These are phyloP conservation scores for Liolophura sinensis DNA, from an alignment of 1,140 invertebrate genomes.

Conservation along the genomic window DNA sequence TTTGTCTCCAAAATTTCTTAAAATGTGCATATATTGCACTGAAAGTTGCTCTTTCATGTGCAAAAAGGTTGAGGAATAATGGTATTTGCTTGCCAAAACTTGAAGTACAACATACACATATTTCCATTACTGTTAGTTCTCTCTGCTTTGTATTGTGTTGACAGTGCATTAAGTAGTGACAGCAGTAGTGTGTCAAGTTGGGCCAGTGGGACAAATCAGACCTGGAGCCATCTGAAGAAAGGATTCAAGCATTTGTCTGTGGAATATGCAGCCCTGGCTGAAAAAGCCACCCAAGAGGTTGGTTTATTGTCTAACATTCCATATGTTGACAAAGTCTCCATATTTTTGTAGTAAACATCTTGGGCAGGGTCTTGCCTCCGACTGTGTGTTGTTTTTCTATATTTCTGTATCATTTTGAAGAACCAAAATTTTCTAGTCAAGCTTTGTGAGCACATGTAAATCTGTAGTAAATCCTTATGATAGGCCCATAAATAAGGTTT, in stretches of 20 bases:
- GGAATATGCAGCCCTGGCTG: slow-evolving; percentile 56
- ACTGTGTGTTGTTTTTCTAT: background rate
- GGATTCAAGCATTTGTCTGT: slow-evolving; percentile 67
- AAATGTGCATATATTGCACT: too few species aligned
- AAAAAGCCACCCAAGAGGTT: slow-evolving; percentile 52
- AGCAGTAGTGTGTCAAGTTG: slow-evolving; percentile 60
- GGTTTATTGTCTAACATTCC: background rate
- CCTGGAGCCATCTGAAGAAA: slow-evolving; percentile 68
- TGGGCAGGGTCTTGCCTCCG: too few species aligned
- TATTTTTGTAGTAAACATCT: background rate
- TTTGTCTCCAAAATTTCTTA: too few species aligned
- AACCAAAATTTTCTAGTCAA: too few species aligned
- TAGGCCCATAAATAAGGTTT: too few species aligned
- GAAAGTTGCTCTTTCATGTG: too few species aligned
- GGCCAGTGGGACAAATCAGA: slow-evolving; percentile 67
- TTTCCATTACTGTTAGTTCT: too few species aligned
- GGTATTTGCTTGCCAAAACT: too few species aligned
- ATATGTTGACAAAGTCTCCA: background rate
- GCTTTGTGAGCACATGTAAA: too few species aligned
- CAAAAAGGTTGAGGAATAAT: too few species aligned
- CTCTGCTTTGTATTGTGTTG: slow-evolving; percentile 9
- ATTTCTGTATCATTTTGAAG: background rate
- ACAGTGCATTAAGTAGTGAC: slow-evolving; percentile 48
- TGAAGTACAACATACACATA: too few species aligned
- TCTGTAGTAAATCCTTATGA: too few species aligned